phyloP scores from a whole-genome alignment of 2,888 invertebrate species.

The Hydropsyche betteni region DNA sequence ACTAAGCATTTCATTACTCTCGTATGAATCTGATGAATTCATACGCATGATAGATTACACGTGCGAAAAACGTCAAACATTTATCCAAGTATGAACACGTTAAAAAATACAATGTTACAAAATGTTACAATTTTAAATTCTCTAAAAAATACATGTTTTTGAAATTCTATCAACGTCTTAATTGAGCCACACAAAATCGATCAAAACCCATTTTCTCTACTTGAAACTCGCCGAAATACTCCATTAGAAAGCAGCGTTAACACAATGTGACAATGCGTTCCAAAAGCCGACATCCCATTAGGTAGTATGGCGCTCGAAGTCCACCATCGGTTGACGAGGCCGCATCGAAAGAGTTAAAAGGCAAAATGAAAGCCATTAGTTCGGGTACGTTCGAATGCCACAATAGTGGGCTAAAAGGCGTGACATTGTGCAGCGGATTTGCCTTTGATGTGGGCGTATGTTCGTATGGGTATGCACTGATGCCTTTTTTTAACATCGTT shows the following conservation, averaged over 20 bases:
- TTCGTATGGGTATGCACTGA: background rate
- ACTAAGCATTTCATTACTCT: too few relatives aligned
- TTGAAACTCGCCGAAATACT: too few relatives aligned
- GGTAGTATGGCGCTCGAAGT: background rate
- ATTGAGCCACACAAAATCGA: too few relatives aligned
- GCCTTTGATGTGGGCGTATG: background rate
- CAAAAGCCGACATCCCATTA: background rate
- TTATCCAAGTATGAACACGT: too few relatives aligned
- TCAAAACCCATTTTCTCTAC: too few relatives aligned
- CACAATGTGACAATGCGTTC: background rate
- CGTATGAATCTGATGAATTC: too few relatives aligned
- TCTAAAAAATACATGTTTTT: too few relatives aligned
- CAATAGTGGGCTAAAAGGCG: constrained; percentile 14
- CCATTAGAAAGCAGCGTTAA: background rate
- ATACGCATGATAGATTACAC: too few relatives aligned
- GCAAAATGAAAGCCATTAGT: constrained; percentile 25
- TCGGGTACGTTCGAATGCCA: constrained; percentile 14
- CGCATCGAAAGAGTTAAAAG: background rate
- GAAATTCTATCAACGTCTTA: too few relatives aligned
- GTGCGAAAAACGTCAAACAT: too few relatives aligned
- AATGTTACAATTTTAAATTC: too few relatives aligned
- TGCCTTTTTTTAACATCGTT: background rate
- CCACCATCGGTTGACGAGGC: background rate
- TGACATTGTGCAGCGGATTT: constrained; percentile 12
- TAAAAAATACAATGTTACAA: too few relatives aligned